phyloP scores from a whole-genome alignment of 2,888 invertebrate species.

The Agrochola litura region DNA sequence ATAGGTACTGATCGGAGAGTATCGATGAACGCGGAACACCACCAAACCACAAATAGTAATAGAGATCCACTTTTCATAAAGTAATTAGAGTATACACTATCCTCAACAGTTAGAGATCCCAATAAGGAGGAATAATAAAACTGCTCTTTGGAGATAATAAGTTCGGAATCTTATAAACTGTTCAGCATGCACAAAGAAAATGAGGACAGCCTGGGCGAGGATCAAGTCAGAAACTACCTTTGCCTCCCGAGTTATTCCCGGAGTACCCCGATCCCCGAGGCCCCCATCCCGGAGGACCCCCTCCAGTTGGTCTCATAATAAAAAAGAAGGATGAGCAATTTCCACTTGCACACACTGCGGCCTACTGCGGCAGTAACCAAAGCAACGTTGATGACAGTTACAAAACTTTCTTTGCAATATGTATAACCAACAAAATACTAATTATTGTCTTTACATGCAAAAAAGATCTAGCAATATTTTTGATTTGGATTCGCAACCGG shows the following conservation, averaged over 20 bases:
- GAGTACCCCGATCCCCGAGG: too few species aligned
- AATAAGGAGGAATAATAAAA: neutral
- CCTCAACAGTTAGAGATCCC: neutral
- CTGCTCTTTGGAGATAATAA: neutral
- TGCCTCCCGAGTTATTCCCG: too few species aligned
- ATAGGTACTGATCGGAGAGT: neutral
- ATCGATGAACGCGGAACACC: too few species aligned
- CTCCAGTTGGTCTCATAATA: neutral
- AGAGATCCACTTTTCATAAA: neutral
- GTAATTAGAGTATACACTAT: neutral
- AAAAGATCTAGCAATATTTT: conserved; percentile 10
- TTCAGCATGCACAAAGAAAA: neutral
- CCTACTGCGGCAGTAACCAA: too few species aligned
- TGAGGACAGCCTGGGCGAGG: neutral
- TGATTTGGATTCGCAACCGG: conserved; percentile 54
- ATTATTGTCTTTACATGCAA: neutral
- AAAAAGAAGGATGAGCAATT: neutral
- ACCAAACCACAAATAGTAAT: neutral
- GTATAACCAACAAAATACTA: conserved; percentile 1
- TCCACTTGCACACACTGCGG: neutral
- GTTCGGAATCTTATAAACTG: neutral
- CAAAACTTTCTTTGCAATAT: neutral
- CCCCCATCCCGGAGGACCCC: too few species aligned
- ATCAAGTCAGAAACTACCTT: neutral
- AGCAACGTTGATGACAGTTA: neutral